These are phyloP conservation scores for Acanthaster planci DNA, from an alignment of 35 echinoderm and acorn worm species.

Conservation along the genomic window DNA sequence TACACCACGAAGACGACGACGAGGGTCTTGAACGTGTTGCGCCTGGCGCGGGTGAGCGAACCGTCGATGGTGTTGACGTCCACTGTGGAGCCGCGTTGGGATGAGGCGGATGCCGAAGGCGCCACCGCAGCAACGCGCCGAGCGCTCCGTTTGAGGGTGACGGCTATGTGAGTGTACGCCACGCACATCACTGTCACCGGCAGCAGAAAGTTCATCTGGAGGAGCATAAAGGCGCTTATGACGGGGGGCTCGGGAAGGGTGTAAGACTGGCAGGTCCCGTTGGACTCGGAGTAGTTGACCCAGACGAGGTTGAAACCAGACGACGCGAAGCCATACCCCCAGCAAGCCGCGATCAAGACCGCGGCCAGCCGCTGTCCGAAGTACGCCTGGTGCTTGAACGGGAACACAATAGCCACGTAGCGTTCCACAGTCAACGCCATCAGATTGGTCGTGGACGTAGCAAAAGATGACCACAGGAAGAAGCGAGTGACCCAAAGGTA, in stretches of 20 bases:
- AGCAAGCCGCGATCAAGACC: neutral
- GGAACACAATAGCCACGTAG: slow-evolving; percentile 71
- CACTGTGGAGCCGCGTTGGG: neutral
- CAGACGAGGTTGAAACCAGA: slow-evolving; percentile 3
- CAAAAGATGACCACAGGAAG: slow-evolving; percentile 53
- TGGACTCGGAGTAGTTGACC: neutral
- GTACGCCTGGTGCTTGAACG: slow-evolving; percentile 26
- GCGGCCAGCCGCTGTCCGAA: slow-evolving; percentile 11
- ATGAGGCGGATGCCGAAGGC: neutral
- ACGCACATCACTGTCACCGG: slow-evolving; percentile 35
- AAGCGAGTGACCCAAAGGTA: slow-evolving; percentile 61
- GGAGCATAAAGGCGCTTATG: slow-evolving; percentile 3
- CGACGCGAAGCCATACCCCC: neutral
- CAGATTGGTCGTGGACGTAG: slow-evolving; percentile 64
- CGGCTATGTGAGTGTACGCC: slow-evolving; percentile 27
- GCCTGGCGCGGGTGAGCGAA: slow-evolving; percentile 16
- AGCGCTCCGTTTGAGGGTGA: slow-evolving; percentile 15
- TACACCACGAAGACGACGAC: slow-evolving; percentile 53
- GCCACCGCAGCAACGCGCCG: neutral
- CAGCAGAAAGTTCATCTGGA: slow-evolving; percentile 38
- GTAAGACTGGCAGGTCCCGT: neutral
- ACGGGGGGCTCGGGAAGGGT: neutral
- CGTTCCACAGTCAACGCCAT: slow-evolving; percentile 63
- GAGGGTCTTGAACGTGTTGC: slow-evolving; percentile 60
- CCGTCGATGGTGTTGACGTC: slow-evolving; percentile 10